phyloP scores from a whole-genome alignment of 2,797 vertebrate species.

The Botia kubotai region DNA sequence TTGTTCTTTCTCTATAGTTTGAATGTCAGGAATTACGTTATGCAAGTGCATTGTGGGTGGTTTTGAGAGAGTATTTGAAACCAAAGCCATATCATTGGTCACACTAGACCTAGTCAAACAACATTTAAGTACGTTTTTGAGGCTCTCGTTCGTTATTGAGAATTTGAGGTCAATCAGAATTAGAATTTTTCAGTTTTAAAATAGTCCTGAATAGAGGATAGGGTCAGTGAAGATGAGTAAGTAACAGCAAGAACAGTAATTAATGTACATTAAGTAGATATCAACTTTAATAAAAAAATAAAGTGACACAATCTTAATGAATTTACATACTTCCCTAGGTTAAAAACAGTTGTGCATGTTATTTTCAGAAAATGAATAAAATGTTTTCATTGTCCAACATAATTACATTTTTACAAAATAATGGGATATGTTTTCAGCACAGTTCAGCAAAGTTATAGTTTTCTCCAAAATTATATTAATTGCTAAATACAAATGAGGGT shows the following conservation, averaged over 20 bases:
- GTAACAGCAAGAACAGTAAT: background rate
- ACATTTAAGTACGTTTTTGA: background rate
- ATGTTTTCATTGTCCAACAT: too few species aligned
- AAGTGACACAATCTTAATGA: background rate
- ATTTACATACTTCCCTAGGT: background rate
- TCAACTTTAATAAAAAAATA: background rate
- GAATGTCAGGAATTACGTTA: conserved; percentile 33
- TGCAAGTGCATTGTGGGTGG: conserved; percentile 32
- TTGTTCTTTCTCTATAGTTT: conserved; percentile 17
- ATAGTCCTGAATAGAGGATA: background rate
- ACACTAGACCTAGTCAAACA: conserved; percentile 1
- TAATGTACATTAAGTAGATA: too few species aligned
- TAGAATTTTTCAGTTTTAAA: background rate
- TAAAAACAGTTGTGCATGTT: background rate
- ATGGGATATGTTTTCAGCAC: background rate
- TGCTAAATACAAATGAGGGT: background rate
- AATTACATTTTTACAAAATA: too few species aligned
- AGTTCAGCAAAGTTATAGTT: too few species aligned
- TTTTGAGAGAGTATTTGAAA: conserved; percentile 14
- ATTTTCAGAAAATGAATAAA: background rate
- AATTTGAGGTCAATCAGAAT: background rate
- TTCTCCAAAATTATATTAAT: background rate
- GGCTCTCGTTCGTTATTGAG: too few species aligned
- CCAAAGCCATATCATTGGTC: conserved; percentile 4
- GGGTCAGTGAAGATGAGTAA: background rate